Base-by-base conservation (phyloP, 2,113 vertebrate species). In the zebrafish (Danio rerio) region DNA sequence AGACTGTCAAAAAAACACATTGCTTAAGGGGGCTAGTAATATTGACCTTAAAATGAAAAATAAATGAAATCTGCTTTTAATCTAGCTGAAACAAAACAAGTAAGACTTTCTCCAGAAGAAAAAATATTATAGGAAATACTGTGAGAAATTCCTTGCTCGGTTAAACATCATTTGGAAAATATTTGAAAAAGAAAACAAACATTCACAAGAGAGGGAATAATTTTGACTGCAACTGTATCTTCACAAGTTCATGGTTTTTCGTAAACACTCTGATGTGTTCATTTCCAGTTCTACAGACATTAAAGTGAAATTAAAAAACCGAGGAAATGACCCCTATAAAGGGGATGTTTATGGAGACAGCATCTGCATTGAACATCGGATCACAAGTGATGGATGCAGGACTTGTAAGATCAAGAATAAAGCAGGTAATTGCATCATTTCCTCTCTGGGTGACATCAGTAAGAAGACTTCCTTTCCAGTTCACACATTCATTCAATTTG, bases 241-340 rank as follows among this genome's bases (percentile, higher is more conserved):
- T 68, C 16, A 68, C 18, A 18, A 68, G 16, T 69, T 21, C 5
- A 7, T 55, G 12, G 4, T 0, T 49, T n/a, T 20, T 68, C 20
- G 3, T 58, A 2, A 52, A 9, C 5, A 9, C 63, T 50, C 63
- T 50, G 58, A 40, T 63, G 7, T 10, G 83, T 43, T 40, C 70
- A 11, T 78, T 3, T 59, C 4, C 13, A 97, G 96, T 79, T 94
- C 95, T 83, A 95, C 97, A 85, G 96, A 96, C 90, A 92, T 97
- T 84, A 92, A 92, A 0, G 91, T 98, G 53, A 96, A 93, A 0
- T 78, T 98, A 42, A 88, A 93, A 80, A 98, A 98, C 92, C 88
- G 92, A 92, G 97, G 96, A 0, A 89, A 93, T 12, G 97, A 97
- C 80, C 93, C 96, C 0, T 98, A 92, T 81, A 96, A 92, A 87